A percentile compares a stretch with the other conserved stretches of the same genome.
These are phyloP conservation scores for Pandemis cinnamomeana DNA, from an alignment of 2,888 invertebrate species.

Conservation along the genomic window DNA sequence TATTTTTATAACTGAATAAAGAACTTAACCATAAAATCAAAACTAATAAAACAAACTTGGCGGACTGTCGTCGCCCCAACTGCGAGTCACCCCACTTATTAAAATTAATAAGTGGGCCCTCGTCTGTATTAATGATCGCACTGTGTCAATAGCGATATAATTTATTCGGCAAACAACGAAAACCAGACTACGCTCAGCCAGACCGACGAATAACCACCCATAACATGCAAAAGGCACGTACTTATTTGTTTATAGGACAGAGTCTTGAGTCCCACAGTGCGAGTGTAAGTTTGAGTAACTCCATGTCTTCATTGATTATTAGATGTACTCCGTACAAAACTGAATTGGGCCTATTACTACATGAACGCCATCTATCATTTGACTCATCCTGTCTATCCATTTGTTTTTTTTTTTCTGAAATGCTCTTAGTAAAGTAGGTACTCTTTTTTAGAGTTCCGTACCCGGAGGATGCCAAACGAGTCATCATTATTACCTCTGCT, in stretches of 20 bases:
- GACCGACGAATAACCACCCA: neutral
- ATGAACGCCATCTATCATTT: too few relatives aligned
- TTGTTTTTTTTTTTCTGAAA: too few relatives aligned
- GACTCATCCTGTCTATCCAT: too few relatives aligned
- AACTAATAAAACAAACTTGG: slow-evolving; percentile 75
- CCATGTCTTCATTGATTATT: too few relatives aligned
- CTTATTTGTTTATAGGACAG: neutral
- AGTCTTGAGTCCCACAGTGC: neutral
- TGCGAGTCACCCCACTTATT: slow-evolving; percentile 79
- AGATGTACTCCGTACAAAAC: too few relatives aligned
- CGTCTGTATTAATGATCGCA: slow-evolving; percentile 81
- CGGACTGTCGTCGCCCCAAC: slow-evolving; percentile 68
- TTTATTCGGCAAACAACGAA: slow-evolving; percentile 80
- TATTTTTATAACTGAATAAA: slow-evolving; percentile 33
- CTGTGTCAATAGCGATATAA: slow-evolving; percentile 82
- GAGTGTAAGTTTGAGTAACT: neutral
- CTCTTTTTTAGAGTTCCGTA: too few relatives aligned
- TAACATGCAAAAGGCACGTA: slow-evolving; percentile 7
- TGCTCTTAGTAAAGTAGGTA: too few relatives aligned
- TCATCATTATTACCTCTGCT: too few relatives aligned
- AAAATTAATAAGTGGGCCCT: slow-evolving; percentile 84
- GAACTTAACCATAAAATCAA: slow-evolving; percentile 75
- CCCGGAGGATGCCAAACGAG: too few relatives aligned
- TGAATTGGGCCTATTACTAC: too few relatives aligned
- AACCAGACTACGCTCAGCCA: slow-evolving; percentile 51